Base-by-base conservation (phyloP, 2,888 invertebrate species). In the Eupithecia subumbrata region DNA sequence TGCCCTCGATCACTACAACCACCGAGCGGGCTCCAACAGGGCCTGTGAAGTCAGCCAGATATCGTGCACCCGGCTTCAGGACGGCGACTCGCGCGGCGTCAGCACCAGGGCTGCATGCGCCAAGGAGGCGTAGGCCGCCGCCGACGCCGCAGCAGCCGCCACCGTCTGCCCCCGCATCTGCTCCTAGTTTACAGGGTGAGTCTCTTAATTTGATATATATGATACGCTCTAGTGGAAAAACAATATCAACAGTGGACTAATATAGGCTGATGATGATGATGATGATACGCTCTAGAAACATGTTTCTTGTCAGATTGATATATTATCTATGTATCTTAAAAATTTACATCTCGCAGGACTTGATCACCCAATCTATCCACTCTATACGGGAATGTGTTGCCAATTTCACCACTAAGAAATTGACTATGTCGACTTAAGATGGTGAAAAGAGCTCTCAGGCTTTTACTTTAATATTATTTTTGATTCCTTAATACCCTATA, bases 1-100 rank as follows among this genome's bases (percentile, higher is more conserved):
- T 97, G 69, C 97, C 97, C 8, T 93, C 94, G 0, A 87, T 94
- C 81, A 89, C 92, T 16, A 92, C 95, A 88, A 83, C 90, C 86
- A 91, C 95, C 5, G 76, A 76, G 45, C 76, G 76, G 2, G 94
- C 91, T 60, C 90, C 97, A 74, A 97, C 94, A 5, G 95, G 95
- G 63, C 91, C 97, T 79, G 98, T 97, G 68, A 98, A 98, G 88
- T 98, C 98, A 72, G 98, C 98, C 64, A 95, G 98, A 60, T 98
- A 98, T 89, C 95, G 98, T 7, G 98, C 98, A 1, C 98, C 98
- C 0, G 98, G 97, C 2, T 97, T 97, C 91, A 96, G 96, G 52
- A 96, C 97, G 66, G 97, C 97, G 0, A 97, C 97, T 82, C 94
- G 97, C 48, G 97, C 97, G 0, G 96, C 97, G 12, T 97, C 97